phyloP scores from a whole-genome alignment of 2,113 vertebrate genomes.

The Syrmaticus mikado region DNA sequence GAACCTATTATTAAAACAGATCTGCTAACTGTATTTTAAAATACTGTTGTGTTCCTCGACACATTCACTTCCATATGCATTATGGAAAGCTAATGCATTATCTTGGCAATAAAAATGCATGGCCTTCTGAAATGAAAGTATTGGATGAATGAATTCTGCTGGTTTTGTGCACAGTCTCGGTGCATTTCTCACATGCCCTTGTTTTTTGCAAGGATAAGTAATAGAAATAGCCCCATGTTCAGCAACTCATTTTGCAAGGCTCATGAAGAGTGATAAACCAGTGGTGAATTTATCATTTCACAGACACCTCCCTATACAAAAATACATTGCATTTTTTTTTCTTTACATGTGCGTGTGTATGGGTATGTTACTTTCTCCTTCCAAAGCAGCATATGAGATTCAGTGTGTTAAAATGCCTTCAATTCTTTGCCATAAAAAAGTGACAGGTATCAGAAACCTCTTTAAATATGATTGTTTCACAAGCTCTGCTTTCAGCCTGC shows the following conservation, averaged over 20 bases:
- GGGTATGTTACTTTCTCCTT: neutral
- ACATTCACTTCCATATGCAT: neutral
- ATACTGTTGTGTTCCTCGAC: conserved; percentile 11
- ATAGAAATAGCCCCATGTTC: neutral
- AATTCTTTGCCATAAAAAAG: neutral
- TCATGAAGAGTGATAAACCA: neutral
- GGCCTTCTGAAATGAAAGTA: neutral
- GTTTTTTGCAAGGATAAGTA: neutral
- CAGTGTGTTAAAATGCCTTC: neutral
- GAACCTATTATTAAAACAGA: neutral
- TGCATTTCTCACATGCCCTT: neutral
- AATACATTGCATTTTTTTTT: neutral
- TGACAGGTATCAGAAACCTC: neutral
- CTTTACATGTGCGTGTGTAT: neutral
- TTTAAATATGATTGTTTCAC: conserved; percentile 21
- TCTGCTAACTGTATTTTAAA: conserved; percentile 20
- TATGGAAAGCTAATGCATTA: conserved; percentile 7
- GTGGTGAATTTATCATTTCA: neutral
- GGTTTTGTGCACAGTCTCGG: neutral
- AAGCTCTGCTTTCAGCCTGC: conserved; percentile 2
- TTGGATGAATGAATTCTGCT: neutral
- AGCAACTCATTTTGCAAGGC: neutral
- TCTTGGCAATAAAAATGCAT: conserved; percentile 20
- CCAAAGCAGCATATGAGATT: neutral
- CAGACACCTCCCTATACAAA: neutral